Evolutionary conservation across 2,113 vertebrate genomes (phyloP), one percentile per base, ranked within the genome.

Genomic region (Trematomus loennbergii): DNA sequence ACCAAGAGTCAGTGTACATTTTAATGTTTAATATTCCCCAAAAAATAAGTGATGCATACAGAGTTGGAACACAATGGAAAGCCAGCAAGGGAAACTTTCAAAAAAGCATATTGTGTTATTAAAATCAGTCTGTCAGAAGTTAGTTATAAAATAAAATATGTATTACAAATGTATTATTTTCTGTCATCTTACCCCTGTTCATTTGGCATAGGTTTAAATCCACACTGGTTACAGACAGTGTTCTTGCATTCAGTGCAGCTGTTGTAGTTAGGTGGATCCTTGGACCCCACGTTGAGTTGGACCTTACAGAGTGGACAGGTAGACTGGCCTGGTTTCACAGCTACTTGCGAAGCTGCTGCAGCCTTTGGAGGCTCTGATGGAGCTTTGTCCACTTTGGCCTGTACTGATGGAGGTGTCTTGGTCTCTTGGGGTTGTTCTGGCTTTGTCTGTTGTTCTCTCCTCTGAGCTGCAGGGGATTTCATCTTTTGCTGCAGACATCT

Each of bases 171-270:
- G 15, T 3, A 43, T 50, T 13, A 17, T 0, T 64, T 36, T 36
- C 33, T 36, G 33, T 36, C 4, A 3, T 36, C 33, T 36, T 36
- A 36, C 33, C 33, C 33, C 4, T 3, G 4, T 36, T 36, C 33
- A 36, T 36, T 36, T 36, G 33, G 4, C 33, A 36, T 2, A 0
- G 97, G 96, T 74, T 97, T 97, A 94, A 99, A 98, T 95, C 97
- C 98, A 96, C 97, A 99, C 75, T 96, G 95, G 78, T 97, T 97
- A 88, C 98, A 99, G 17, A 98, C 96, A 66, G 91, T 92, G 10
- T 89, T 95, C 92, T 97, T 97, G 94, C 98, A 99, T 75, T 96
- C 95, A 0, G 96, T 98, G 75, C 98, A 99, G 0, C 90, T 95
- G 62, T 84, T 97, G 87, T 96, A 98, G 93, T 97, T 99, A 1